Base-by-base conservation (phyloP, 2,888 invertebrate genomes). In the Drosophila falleni region DNA sequence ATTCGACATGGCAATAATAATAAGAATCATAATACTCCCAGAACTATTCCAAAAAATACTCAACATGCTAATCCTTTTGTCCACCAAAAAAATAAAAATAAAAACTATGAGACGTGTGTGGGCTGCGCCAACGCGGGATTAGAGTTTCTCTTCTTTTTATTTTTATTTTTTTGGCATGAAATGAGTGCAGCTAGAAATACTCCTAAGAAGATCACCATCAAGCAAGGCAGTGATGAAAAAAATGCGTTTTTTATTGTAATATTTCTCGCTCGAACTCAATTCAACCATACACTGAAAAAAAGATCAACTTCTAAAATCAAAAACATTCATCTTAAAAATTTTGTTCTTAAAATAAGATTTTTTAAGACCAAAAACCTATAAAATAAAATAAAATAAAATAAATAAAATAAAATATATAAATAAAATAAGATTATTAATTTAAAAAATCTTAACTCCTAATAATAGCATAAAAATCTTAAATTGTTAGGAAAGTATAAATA, bases 221-320 rank as follows among this genome's bases (percentile, higher is more conserved):
- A 13, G n/a, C 41, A 26, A 44, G 44, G 58, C 13, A 31, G 53
- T 49, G 9, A 59, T 29, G 15, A 35, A 33, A 65, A 58, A 80
- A 87, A 87, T 85, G 65, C 80, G 53, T 87, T 87, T 86, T 84
- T 86, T 89, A 75, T 89, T 84, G 59, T 89, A 79, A 88, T 82
- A 83, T 69, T 67, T n/a, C 23, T 31, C 11, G 26, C 23, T 29
- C 11, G 53, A 55, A 55, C 56, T 31, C 58, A 49, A 65, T 62
- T 50, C 56, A 61, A 71, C 44, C 51, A 55, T 58, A n/a, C n/a
- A n/a, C n/a, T n/a, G n/a, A n/a, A n/a, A n/a, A n/a, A n/a, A n/a
- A n/a, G n/a, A n/a, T n/a, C n/a, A n/a, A n/a, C n/a, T n/a, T n/a
- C n/a, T n/a, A n/a, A n/a, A n/a, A n/a, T n/a, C n/a, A n/a, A n/a